A percentile compares a stretch with the other conserved stretches of the same genome.
phyloP scores from a whole-genome alignment of 2,888 invertebrate genomes.

The Drosophila bunnanda region DNA sequence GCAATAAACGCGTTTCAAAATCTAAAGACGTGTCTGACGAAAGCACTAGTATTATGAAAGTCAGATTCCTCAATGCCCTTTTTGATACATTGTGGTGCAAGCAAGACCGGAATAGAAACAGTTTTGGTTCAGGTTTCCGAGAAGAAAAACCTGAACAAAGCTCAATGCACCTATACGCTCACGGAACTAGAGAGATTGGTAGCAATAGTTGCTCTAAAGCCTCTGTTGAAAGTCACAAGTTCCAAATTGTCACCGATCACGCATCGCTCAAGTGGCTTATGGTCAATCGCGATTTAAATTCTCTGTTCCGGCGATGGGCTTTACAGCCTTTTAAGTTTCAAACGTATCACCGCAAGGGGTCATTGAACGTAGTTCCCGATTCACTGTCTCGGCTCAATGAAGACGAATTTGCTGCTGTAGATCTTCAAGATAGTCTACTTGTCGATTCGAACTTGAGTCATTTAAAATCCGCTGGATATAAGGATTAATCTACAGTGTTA shows the following conservation, averaged over 20 bases:
- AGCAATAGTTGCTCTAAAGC: constrained; percentile 1
- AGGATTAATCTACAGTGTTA: no score
- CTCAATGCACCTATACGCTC: background rate
- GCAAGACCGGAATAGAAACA: background rate
- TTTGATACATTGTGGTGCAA: constrained; percentile 2
- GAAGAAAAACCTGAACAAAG: background rate
- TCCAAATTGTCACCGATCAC: background rate
- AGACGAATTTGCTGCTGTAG: no score
- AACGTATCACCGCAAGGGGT: no score
- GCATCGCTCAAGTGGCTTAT: constrained; percentile 3
- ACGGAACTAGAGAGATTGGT: background rate
- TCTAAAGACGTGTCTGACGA: background rate
- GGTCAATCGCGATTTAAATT: constrained; percentile 9
- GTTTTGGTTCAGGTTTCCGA: background rate
- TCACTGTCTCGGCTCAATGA: no score
- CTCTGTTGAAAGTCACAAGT: background rate
- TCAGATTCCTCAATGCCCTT: background rate
- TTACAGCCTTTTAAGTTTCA: no score
- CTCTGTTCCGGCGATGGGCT: background rate
- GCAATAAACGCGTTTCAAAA: background rate
- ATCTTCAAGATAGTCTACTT: no score
- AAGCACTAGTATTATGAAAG: background rate
- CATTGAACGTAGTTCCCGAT: background rate
- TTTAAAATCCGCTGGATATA: no score
- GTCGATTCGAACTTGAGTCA: no score